A percentile compares a stretch with the other conserved stretches of the same genome.
Conservation (phyloP, 2,797 vertebrate species). For the Hyperoplus immaculatus region DNA sequence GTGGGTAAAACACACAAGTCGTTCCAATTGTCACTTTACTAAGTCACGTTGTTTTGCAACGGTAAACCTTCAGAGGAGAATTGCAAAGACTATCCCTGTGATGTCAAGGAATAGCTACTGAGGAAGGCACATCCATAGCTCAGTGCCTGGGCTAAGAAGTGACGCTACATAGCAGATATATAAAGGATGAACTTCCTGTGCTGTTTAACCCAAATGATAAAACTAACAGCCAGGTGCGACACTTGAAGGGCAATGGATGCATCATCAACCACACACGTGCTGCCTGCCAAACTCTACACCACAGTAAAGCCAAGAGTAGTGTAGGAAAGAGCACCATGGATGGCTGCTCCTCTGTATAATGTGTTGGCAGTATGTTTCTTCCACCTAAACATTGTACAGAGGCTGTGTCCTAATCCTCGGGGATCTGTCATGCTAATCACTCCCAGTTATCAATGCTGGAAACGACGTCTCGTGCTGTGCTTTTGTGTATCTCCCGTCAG, state of each 20-base stretch:
- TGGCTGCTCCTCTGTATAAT: slow-evolving; percentile 61
- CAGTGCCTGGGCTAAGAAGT: not conserved
- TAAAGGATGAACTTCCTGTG: slow-evolving; percentile 55
- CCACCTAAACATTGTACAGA: slow-evolving; percentile 50
- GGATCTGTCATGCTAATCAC: slow-evolving; percentile 66
- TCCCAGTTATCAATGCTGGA: slow-evolving; percentile 57
- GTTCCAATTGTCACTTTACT: slow-evolving; percentile 22
- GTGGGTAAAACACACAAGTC: not conserved
- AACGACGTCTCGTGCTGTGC: slow-evolving; percentile 43
- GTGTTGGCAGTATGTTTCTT: slow-evolving; percentile 62
- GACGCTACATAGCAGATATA: slow-evolving; percentile 27
- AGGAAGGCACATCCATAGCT: slow-evolving; percentile 10
- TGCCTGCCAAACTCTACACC: slow-evolving; percentile 59
- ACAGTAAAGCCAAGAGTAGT: slow-evolving; percentile 26
- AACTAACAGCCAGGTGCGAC: slow-evolving; percentile 55
- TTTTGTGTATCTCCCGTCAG: slow-evolving; percentile 42
- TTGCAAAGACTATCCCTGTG: slow-evolving; percentile 16
- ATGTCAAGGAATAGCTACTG: slow-evolving; percentile 24
- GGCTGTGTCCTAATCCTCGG: slow-evolving; percentile 30
- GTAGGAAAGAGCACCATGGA: slow-evolving; percentile 30
- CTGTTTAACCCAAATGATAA: slow-evolving; percentile 57
- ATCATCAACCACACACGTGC: slow-evolving; percentile 39
- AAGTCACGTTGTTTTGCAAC: slow-evolving; percentile 19
- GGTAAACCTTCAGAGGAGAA: slow-evolving; percentile 17
- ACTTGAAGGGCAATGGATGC: slow-evolving; percentile 73